Evolutionary conservation across 2,888 invertebrate genomes (phyloP).

Genomic region (Lycophotia porphyrea): DNA sequence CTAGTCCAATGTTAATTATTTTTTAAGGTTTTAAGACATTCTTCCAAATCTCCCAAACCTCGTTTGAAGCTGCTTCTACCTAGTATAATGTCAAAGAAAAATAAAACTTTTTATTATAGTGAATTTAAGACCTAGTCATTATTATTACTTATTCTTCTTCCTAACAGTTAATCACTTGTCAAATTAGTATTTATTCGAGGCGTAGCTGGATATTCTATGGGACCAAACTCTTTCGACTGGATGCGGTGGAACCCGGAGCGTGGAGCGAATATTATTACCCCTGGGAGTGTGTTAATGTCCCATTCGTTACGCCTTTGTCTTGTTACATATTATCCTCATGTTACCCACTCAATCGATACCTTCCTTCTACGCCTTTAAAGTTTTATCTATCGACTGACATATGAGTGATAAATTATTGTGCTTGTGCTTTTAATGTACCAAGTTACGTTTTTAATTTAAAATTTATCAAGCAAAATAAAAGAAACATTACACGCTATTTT

Average conservation of each 20-base stretch:
- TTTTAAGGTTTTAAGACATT: constrained; percentile 57
- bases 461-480: constrained; percentile 84
- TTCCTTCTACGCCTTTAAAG: constrained; percentile 84
- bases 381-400: constrained; percentile 88
- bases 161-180: constrained; percentile 70
- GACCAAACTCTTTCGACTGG: constrained; percentile 83
- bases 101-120: constrained; percentile 53
- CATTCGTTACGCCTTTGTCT: constrained; percentile 87
- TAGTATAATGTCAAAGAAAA: constrained; percentile 29
- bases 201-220: constrained; percentile 86
- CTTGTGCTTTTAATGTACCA: constrained; percentile 90
- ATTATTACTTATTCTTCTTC: constrained; percentile 68
- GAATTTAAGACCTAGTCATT: constrained; percentile 72
- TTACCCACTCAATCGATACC: constrained; percentile 79
- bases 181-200: constrained; percentile 75
- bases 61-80: constrained; percentile 42
- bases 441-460: constrained; percentile 85
- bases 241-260: constrained; percentile 77
- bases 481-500: constrained; percentile 82
- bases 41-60: constrained; percentile 40
- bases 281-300: constrained; percentile 82
- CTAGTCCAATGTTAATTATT: constrained; percentile 73
- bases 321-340: constrained; percentile 67
- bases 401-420: constrained; percentile 87
- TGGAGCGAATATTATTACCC: constrained; percentile 71